Evolutionary conservation across 1,140 invertebrate genomes (phyloP), one percentile per base, ranked within the genome.

Genomic region (Drepana arcuata): DNA sequence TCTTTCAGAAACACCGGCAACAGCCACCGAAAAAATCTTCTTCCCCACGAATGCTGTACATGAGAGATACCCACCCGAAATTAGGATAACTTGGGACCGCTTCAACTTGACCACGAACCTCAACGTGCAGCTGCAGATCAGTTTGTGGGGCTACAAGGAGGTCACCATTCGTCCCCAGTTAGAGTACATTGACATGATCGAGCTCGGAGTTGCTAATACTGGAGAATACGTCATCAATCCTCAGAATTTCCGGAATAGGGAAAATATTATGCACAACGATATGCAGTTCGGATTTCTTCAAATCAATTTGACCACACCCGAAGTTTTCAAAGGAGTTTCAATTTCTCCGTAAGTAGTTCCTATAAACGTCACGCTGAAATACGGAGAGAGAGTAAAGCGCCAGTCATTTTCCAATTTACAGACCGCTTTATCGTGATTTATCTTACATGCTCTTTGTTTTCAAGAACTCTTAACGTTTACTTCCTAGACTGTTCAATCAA

Each of bases 221-320:
- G 92, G 92, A 7, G 77, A 75, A 29, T 91, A 91, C 54, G 83
- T 84, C 0, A 91, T 95, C 16, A 84, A 84, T 2, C 91, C 92
- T 2, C 86, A 86, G 0, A 88, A 88, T 48, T 95, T 90, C 41
- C 66, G 87, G 7, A 88, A 86, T 24, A 85, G 89, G 16, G 87
- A 92, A 30, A 93, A 95, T 54, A 74, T 85, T 4, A 81, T 86
- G 44, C 86, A 88, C 7, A 81, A 78, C 9, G 92, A 95, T 46
- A 86, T 95, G 74, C 87, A 91, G 53, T 95, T 96, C 66, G 95
- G 95, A 10, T 95, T 97, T 54, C 85, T 97, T 10, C 92, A 94
- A 66, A 94, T 97, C 26, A 96, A 96, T 77, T 81, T 97, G 10
- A 95, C 94, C 0, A 90, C 92, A 16, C 91, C 93, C 0, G 86